These are phyloP conservation scores for Hyperoplus lanceolatus DNA, from an alignment of 2,797 vertebrate genomes.

Conservation along the genomic window DNA sequence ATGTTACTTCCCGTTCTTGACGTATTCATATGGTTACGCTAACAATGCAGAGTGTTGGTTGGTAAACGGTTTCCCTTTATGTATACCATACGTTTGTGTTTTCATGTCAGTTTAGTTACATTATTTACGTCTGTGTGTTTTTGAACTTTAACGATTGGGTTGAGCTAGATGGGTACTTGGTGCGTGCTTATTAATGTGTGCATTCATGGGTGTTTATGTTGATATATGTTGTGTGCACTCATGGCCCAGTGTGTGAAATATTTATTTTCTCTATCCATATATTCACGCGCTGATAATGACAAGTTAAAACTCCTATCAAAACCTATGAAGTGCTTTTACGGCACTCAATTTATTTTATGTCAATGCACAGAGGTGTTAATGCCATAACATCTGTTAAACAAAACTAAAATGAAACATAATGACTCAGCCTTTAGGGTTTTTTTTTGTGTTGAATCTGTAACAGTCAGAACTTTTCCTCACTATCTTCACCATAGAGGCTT, in stretches of 20 bases:
- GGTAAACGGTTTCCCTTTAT: constrained; percentile 9
- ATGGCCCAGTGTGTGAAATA: neutral
- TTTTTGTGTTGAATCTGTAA: constrained; percentile 2
- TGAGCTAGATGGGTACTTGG: neutral
- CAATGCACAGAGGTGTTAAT: neutral
- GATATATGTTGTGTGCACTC: neutral
- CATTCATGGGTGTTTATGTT: neutral
- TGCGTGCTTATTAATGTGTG: neutral
- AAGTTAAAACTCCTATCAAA: neutral
- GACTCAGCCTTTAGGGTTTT: neutral
- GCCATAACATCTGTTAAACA: neutral
- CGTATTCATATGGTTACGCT: constrained; percentile 1
- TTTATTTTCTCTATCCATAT: neutral
- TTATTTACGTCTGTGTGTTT: constrained; percentile 5
- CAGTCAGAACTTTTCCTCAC: constrained; percentile 4
- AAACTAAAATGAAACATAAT: neutral
- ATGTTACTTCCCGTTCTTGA: neutral
- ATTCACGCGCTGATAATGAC: neutral
- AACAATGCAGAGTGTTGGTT: neutral
- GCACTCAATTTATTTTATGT: neutral
- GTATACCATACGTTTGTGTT: neutral
- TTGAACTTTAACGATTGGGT: neutral
- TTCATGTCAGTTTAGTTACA: constrained; percentile 8
- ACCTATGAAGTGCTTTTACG: constrained; percentile 12
- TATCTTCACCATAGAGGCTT: constrained; percentile 9